Percentiles rank a stretch among this genome's conserved stretches.
Evolutionary conservation across 2,797 vertebrate species (phyloP).

Genomic region (Chrysocyon brachyurus): DNA sequence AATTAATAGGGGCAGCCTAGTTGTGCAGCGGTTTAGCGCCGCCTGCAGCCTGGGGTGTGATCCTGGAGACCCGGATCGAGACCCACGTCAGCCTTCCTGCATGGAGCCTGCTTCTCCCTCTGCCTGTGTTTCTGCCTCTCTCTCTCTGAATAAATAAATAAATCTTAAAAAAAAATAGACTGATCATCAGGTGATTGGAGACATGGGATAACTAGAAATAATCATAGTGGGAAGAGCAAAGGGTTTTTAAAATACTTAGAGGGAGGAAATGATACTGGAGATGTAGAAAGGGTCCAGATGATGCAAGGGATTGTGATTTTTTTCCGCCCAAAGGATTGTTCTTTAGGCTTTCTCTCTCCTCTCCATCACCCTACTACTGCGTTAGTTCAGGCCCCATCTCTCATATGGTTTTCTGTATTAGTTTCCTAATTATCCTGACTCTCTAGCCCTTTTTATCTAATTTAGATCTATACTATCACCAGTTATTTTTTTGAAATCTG

Average conservation of each 20-base stretch:
- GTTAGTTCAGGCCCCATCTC: background rate
- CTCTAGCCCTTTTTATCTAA: background rate
- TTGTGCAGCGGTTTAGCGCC: too few relatives aligned
- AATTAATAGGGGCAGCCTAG: too few relatives aligned
- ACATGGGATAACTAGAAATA: background rate
- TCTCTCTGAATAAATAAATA: too few relatives aligned
- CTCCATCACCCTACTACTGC: rapidly evolving
- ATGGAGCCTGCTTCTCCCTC: too few relatives aligned
- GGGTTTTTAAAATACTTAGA: background rate
- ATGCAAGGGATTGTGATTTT: background rate
- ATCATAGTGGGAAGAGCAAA: background rate
- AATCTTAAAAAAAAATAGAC: too few relatives aligned
- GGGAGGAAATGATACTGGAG: background rate
- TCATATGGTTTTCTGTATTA: background rate
- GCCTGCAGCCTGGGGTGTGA: too few relatives aligned
- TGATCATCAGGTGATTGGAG: background rate
- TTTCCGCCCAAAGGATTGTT: background rate
- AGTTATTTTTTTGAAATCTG: constrained; percentile 42
- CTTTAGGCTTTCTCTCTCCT: background rate
- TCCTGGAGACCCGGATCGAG: too few relatives aligned
- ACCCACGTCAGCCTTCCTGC: too few relatives aligned
- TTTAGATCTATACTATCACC: background rate
- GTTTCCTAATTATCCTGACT: background rate
- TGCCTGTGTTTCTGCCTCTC: too few relatives aligned
- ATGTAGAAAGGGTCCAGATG: background rate